phyloP scores from a whole-genome alignment of 2,888 invertebrate genomes.

The Pollenia griseotomentosa region DNA sequence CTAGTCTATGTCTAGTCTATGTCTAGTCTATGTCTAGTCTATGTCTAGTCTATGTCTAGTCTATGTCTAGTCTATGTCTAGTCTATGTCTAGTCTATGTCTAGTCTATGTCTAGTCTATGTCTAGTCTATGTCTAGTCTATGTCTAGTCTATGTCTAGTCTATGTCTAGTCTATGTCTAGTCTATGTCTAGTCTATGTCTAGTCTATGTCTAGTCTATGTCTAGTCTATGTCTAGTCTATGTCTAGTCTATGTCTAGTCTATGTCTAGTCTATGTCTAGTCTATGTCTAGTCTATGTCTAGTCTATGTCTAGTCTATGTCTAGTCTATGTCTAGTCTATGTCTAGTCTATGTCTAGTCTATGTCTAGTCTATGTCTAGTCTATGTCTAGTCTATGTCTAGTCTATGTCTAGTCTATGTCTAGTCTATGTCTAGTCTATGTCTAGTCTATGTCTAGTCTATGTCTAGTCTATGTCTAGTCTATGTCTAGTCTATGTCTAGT shows the following conservation, averaged over 20 bases:
- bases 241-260: background rate
- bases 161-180: slow-evolving; percentile 10
- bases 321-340: slow-evolving; percentile 5
- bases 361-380: slow-evolving; percentile 7
- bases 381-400: background rate
- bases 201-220: background rate
- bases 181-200: background rate
- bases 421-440: background rate
- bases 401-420: slow-evolving; percentile 5
- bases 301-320: slow-evolving; percentile 9
- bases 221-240: background rate
- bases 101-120: slow-evolving; percentile 7
- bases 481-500: background rate
- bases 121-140: slow-evolving; percentile 10
- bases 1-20: background rate
- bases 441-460: slow-evolving; percentile 2
- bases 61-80: slow-evolving; percentile 12
- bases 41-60: slow-evolving; percentile 12
- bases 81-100: slow-evolving; percentile 8
- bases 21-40: slow-evolving; percentile 11
- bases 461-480: slow-evolving; percentile 9
- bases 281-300: slow-evolving; percentile 7
- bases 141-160: slow-evolving; percentile 6
- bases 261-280: background rate
- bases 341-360: slow-evolving; percentile 10